These are phyloP conservation scores for Heteromyza rotundicornis DNA, from an alignment of 2,888 invertebrate genomes.

Conservation along the genomic window DNA sequence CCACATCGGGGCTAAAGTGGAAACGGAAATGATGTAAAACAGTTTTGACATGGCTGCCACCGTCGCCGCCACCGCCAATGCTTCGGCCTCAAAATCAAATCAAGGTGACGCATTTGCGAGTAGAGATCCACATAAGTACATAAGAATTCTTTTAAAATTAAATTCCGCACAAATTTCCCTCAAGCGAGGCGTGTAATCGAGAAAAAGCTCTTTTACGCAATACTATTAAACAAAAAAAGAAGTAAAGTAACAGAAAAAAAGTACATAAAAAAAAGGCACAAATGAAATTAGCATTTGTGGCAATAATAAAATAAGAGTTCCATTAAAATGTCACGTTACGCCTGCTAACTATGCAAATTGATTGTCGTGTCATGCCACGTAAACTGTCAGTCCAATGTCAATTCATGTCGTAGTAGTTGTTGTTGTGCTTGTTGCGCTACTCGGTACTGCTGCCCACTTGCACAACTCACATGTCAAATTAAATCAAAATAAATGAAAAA, in stretches of 20 bases:
- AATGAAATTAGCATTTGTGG: neutral
- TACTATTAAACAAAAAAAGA: too few species aligned
- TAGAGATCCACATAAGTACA: too few species aligned
- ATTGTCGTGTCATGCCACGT: conserved; percentile 21
- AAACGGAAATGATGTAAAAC: too few species aligned
- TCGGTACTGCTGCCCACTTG: neutral
- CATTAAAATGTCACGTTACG: conserved; percentile 23
- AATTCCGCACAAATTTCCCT: conserved; percentile 6
- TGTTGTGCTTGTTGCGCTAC: neutral
- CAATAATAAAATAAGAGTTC: neutral
- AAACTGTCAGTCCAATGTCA: neutral
- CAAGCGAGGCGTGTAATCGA: conserved; percentile 23
- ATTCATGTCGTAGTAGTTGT: neutral
- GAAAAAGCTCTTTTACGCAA: too few species aligned
- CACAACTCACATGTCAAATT: conserved; percentile 13
- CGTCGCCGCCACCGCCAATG: too few species aligned
- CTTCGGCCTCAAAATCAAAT: too few species aligned
- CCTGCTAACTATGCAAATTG: conserved; percentile 29
- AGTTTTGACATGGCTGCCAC: too few species aligned
- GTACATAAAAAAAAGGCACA: too few species aligned
- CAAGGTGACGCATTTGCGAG: too few species aligned
- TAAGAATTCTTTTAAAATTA: too few species aligned
- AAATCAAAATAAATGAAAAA: too few species aligned
- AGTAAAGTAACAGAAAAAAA: neutral
- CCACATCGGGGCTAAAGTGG: too few species aligned